phyloP scores from a whole-genome alignment of 2,797 vertebrate genomes.

The Eulemur albifrons region DNA sequence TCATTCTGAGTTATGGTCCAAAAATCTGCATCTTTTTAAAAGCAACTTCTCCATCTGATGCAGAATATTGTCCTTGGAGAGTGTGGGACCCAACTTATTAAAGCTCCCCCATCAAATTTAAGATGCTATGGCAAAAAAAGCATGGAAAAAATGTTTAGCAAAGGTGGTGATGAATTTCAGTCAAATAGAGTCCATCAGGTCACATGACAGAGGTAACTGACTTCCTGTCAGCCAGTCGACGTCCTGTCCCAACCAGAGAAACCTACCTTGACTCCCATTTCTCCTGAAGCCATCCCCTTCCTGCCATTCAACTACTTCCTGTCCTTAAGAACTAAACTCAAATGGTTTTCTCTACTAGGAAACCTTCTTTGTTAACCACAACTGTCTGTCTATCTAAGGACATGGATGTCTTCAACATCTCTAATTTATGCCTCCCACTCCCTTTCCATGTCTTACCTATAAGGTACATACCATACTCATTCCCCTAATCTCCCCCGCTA shows the following conservation, averaged over 20 bases:
- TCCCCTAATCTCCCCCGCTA: not conserved
- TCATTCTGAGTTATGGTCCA: not conserved
- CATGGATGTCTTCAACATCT: not conserved
- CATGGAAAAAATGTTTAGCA: not conserved
- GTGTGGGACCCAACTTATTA: not conserved
- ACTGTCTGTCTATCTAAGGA: not conserved
- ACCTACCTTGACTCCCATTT: not conserved
- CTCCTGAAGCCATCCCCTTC: slow-evolving; percentile 37
- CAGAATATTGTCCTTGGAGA: not conserved
- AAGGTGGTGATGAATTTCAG: not conserved
- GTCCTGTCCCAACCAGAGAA: not conserved
- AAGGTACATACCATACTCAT: not conserved
- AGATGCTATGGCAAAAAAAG: not conserved
- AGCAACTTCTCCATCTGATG: not conserved
- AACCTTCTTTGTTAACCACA: not conserved
- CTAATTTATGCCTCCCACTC: not conserved
- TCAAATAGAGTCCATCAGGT: not conserved
- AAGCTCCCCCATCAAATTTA: not conserved
- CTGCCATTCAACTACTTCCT: slow-evolving; percentile 61
- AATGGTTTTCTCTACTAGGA: slow-evolving; percentile 20
- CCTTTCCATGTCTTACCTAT: not conserved
- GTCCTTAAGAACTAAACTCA: slow-evolving; percentile 46
- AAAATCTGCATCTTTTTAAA: not conserved
- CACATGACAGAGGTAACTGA: not conserved
- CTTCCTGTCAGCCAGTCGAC: not conserved